A percentile compares a stretch with the other conserved stretches of the same genome.
Evolutionary conservation across 2,113 vertebrate species (phyloP).

Genomic region (Mormoops blainvillei): DNA sequence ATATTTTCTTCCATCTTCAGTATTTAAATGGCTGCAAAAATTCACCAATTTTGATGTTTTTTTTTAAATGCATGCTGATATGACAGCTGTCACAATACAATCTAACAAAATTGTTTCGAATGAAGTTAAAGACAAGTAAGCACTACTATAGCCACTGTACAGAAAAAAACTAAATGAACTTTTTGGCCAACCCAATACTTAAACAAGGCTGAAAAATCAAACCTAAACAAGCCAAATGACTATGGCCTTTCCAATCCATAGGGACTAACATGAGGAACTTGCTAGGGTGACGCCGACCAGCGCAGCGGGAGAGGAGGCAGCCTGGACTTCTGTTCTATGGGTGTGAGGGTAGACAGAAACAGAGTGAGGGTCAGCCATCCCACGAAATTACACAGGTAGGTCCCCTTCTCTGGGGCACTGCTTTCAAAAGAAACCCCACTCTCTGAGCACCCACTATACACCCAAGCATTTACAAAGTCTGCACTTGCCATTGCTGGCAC

Average conservation of each 20-base stretch:
- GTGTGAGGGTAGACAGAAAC: not conserved
- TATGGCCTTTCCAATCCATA: not conserved
- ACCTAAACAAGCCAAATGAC: not conserved
- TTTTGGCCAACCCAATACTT: not conserved
- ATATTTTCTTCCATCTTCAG: too few relatives aligned
- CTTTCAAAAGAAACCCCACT: not conserved
- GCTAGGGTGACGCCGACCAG: not conserved
- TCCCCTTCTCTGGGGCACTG: not conserved
- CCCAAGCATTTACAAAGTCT: not conserved
- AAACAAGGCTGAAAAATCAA: slow-evolving; percentile 23
- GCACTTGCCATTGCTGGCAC: not conserved
- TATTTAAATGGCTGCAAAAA: too few relatives aligned
- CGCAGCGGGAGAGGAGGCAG: not conserved
- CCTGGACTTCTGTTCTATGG: not conserved
- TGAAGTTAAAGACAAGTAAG: too few relatives aligned
- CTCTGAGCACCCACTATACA: not conserved
- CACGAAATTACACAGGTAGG: not conserved
- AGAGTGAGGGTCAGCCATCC: not conserved
- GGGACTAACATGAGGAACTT: not conserved
- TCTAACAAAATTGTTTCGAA: too few relatives aligned
- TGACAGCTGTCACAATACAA: too few relatives aligned
- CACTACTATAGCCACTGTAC: too few relatives aligned
- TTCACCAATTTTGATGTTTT: too few relatives aligned
- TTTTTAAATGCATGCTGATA: too few relatives aligned
- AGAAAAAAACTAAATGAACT: too few relatives aligned